Evolutionary conservation across 2,797 vertebrate genomes (phyloP).

Genomic region (Nasua narica): DNA sequence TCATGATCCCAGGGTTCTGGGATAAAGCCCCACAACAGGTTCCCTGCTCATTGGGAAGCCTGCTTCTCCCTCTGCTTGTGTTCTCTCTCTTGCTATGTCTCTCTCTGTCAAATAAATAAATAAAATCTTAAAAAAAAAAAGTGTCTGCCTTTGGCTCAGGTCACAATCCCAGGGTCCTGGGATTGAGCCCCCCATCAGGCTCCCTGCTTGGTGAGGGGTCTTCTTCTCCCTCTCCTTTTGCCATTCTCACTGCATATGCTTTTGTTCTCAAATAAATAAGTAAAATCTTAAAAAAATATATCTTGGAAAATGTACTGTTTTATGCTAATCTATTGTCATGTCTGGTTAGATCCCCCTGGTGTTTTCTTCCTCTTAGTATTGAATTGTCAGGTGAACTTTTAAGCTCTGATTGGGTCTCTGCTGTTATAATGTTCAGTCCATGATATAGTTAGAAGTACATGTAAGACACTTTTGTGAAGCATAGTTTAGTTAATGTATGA

Average conservation of each 20-base stretch:
- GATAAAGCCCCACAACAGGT: too few relatives aligned
- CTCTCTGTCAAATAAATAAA: too few relatives aligned
- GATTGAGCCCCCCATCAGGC: too few relatives aligned
- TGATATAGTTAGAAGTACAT: neutral
- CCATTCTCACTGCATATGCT: neutral
- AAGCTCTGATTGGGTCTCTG: neutral
- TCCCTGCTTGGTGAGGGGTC: too few relatives aligned
- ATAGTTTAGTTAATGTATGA: neutral
- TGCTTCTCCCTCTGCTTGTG: too few relatives aligned
- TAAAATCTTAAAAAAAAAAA: too few relatives aligned
- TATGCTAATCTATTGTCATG: neutral
- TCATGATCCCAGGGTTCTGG: too few relatives aligned
- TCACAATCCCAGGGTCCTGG: too few relatives aligned
- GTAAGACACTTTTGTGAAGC: neutral
- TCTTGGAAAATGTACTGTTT: neutral
- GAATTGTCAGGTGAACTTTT: neutral
- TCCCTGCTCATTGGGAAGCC: too few relatives aligned
- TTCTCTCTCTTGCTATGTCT: too few relatives aligned
- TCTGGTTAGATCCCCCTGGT: neutral
- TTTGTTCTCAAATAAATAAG: neutral
- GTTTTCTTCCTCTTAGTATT: neutral
- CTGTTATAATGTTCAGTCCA: neutral
- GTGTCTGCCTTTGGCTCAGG: too few relatives aligned
- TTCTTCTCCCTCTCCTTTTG: neutral
- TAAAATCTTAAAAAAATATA: neutral